Evolutionary conservation across 2,113 vertebrate species (phyloP).

Genomic region (Urocynchramus pylzowi): DNA sequence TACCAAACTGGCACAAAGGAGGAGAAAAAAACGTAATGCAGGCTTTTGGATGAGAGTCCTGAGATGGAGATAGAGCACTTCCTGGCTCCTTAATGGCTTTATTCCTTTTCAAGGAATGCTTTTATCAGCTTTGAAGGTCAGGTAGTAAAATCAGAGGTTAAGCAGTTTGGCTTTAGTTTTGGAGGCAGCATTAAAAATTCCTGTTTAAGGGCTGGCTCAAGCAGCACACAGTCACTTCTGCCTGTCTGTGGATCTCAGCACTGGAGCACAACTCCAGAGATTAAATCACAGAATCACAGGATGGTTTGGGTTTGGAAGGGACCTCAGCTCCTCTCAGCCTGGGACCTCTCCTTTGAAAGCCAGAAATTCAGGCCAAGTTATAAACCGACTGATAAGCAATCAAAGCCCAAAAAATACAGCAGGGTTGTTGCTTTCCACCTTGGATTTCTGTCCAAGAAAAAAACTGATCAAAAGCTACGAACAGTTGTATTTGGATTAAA

Average conservation of each 20-base stretch:
- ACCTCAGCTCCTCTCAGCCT: background rate
- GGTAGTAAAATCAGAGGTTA: constrained; percentile 20
- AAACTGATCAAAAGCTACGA: background rate
- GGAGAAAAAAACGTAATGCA: background rate
- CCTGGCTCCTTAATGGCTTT: constrained; percentile 1
- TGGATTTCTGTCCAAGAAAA: background rate
- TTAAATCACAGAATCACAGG: background rate
- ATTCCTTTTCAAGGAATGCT: background rate
- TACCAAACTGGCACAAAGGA: background rate
- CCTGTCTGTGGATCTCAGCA: background rate
- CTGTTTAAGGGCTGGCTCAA: background rate
- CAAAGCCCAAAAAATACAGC: background rate
- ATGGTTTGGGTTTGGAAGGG: background rate
- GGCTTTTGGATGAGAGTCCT: background rate
- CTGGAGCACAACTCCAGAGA: background rate
- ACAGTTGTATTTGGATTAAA: background rate
- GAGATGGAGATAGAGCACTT: constrained; percentile 37
- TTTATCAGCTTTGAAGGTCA: constrained; percentile 44
- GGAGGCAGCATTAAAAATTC: background rate
- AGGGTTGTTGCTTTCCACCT: background rate
- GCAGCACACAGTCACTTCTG: background rate
- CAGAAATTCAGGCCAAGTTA: background rate
- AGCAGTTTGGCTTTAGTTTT: constrained; percentile 25
- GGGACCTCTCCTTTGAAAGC: background rate
- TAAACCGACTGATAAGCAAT: background rate